A percentile compares a stretch with the other conserved stretches of the same genome.
phyloP scores from a whole-genome alignment of 2,113 vertebrate species.

The Myrmecobius fasciatus region DNA sequence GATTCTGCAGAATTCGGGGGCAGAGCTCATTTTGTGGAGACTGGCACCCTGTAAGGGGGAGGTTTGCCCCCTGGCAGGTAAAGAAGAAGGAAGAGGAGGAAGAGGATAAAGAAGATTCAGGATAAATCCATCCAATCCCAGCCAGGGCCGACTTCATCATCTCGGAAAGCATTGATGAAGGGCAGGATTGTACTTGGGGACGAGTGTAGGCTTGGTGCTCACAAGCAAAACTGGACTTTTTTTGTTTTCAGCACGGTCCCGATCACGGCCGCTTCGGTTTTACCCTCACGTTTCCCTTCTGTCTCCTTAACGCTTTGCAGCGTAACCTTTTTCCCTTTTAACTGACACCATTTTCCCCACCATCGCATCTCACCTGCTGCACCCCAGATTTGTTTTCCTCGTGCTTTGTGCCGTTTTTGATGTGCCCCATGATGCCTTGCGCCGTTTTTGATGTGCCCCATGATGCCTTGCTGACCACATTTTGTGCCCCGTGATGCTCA shows the following conservation, averaged over 20 bases:
- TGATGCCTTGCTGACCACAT: too few relatives aligned
- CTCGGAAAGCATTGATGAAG: not conserved
- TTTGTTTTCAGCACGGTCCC: not conserved
- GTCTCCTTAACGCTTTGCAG: not conserved
- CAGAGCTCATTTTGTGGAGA: not conserved
- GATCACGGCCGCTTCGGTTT: not conserved
- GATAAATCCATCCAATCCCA: not conserved
- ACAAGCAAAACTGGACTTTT: not conserved
- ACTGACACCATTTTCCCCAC: not conserved
- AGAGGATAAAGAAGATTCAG: too few relatives aligned
- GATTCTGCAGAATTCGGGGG: not conserved
- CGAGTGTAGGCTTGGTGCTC: not conserved
- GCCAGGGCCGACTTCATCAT: not conserved
- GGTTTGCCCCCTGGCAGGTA: not conserved
- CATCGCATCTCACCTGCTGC: too few relatives aligned
- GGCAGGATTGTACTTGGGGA: not conserved
- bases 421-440: not conserved
- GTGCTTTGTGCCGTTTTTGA: not conserved
- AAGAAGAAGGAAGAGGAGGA: not conserved
- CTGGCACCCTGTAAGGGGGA: too few relatives aligned
- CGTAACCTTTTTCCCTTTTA: not conserved
- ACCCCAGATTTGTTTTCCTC: not conserved
- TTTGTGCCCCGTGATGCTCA: not conserved
- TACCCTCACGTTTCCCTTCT: not conserved
- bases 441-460: not conserved